These are phyloP conservation scores for Strix uralensis DNA, from an alignment of 2,113 vertebrate species.

Conservation along the genomic window DNA sequence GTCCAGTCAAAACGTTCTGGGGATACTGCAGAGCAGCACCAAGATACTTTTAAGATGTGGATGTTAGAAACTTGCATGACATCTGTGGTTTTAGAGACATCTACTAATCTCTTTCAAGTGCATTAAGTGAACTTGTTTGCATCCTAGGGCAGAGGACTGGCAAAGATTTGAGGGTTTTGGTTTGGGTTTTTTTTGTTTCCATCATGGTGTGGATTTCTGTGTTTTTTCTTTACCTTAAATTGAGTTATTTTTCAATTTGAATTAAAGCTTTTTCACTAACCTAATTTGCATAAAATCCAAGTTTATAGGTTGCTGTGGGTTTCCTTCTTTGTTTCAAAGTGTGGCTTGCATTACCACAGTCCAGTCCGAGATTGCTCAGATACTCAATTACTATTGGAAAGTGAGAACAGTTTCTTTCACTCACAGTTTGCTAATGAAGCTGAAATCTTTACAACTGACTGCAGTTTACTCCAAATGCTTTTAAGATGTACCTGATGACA, in stretches of 20 bases:
- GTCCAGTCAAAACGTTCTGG: background rate
- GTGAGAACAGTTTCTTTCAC: conserved; percentile 5
- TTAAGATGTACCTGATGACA: background rate
- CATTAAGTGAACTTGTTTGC: background rate
- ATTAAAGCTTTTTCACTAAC: background rate
- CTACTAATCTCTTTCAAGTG: background rate
- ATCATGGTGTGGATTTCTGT: background rate
- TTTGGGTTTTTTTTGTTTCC: background rate
- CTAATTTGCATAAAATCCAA: background rate
- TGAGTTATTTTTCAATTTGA: background rate
- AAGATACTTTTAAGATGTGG: background rate
- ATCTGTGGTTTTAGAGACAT: background rate
- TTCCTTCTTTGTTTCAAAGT: background rate
- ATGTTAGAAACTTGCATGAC: background rate
- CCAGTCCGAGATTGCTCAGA: background rate
- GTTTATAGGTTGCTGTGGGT: background rate
- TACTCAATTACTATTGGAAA: background rate
- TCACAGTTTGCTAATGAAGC: background rate
- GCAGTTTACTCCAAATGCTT: background rate
- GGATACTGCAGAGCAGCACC: background rate
- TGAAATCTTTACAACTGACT: background rate
- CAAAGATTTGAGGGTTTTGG: background rate
- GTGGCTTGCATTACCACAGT: background rate
- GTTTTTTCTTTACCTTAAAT: background rate
- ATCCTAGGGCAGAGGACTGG: background rate